phyloP scores from a whole-genome alignment of 2,888 invertebrate species.

The Campoplex capitator region DNA sequence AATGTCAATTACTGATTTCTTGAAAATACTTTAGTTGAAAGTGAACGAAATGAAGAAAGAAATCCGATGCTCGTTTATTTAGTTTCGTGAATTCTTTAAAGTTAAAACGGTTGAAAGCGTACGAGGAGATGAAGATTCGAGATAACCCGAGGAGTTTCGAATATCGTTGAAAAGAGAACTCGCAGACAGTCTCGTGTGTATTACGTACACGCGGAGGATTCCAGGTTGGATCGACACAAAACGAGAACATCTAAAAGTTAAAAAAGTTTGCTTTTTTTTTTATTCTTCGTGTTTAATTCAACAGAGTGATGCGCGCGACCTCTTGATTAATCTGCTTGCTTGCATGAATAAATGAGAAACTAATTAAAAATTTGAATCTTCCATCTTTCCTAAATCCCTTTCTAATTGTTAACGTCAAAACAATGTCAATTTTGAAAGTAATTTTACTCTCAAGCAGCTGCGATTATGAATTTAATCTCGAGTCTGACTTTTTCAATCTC shows the following conservation, averaged over 20 bases:
- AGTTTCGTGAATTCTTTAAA: constrained; percentile 43
- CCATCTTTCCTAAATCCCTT: neutral
- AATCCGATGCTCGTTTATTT: constrained; percentile 25
- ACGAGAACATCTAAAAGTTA: neutral
- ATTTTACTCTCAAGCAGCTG: neutral
- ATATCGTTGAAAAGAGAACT: constrained; percentile 22
- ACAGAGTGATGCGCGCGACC: neutral
- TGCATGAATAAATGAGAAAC: neutral
- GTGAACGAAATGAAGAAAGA: constrained; percentile 16
- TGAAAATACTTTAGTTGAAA: neutral
- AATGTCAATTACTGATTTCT: neutral
- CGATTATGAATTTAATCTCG: neutral
- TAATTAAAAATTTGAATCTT: neutral
- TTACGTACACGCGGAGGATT: constrained; percentile 16
- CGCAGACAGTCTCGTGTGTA: constrained; percentile 16
- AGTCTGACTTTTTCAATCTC: neutral
- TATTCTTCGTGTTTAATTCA: neutral
- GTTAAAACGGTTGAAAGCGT: constrained; percentile 46
- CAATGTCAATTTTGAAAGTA: constrained; percentile 6
- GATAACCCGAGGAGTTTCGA: constrained; percentile 36
- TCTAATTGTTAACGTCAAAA: neutral
- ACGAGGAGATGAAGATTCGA: constrained; percentile 44
- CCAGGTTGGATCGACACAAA: neutral
- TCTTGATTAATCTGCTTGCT: neutral
- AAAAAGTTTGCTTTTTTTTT: neutral